These are phyloP conservation scores for Capreolus pygargus DNA, from an alignment of 2,113 vertebrate genomes.

Conservation along the genomic window DNA sequence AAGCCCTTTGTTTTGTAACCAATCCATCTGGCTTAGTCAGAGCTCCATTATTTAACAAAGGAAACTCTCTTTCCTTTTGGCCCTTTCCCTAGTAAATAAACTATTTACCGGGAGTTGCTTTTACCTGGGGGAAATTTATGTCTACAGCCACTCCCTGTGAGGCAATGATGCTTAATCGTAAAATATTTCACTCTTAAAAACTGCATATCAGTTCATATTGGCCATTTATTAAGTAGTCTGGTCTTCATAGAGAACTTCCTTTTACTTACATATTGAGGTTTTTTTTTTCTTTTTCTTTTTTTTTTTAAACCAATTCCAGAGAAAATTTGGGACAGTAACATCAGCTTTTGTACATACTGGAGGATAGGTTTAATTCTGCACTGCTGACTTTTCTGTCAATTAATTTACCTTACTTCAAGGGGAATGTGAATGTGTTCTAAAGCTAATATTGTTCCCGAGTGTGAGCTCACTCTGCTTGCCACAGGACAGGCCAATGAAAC, in stretches of 20 bases:
- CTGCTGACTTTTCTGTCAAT: not conserved
- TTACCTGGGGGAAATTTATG: conserved; percentile 12
- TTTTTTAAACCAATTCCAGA: not conserved
- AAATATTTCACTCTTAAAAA: not conserved
- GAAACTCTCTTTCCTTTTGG: conserved; percentile 63
- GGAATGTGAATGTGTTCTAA: not conserved
- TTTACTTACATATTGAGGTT: not conserved
- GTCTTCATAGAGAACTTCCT: not conserved
- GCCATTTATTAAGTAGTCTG: not conserved
- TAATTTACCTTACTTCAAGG: not conserved
- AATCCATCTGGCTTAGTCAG: conserved; percentile 45
- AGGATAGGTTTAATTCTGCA: not conserved
- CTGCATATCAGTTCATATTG: not conserved
- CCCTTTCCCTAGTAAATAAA: conserved; percentile 56
- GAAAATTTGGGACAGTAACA: not conserved
- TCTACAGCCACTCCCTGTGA: not conserved
- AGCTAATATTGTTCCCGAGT: not conserved
- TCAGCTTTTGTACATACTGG: not conserved
- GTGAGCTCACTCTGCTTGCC: not conserved
- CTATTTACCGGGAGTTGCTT: conserved; percentile 43
- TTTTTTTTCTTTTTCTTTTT: not conserved
- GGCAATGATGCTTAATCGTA: not conserved
- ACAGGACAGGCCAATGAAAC: not conserved
- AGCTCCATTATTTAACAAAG: conserved; percentile 56
- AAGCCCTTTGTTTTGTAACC: conserved; percentile 50